phyloP scores from a whole-genome alignment of 2,113 vertebrate genomes.

The Oncorhynchus masou region DNA sequence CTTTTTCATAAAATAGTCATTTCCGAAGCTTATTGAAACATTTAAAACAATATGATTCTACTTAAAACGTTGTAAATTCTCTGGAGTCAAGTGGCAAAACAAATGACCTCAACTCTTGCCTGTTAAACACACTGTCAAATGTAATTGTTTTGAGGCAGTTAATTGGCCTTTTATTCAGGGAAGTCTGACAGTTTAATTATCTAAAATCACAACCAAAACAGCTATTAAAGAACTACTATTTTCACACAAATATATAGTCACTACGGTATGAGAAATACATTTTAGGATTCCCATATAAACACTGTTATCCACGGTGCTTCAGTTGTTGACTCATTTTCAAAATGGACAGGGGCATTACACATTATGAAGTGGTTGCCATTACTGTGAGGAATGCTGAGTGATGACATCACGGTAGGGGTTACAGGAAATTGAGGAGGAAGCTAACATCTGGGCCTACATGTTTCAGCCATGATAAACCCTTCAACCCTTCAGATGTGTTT shows the following conservation, averaged over 20 bases:
- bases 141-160: slow-evolving; percentile 37
- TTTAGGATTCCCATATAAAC: background rate
- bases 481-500: too few relatives aligned
- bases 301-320: background rate
- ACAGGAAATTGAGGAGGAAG: slow-evolving; percentile 5
- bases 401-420: slow-evolving; percentile 15
- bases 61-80: too few relatives aligned
- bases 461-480: background rate
- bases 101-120: slow-evolving; percentile 5
- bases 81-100: background rate
- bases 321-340: background rate
- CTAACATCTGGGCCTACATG: background rate
- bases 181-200: slow-evolving; percentile 45
- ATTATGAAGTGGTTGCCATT: background rate
- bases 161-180: slow-evolving; percentile 47
- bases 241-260: slow-evolving; percentile 10
- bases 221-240: slow-evolving; percentile 39
- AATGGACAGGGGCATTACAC: background rate
- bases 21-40: too few relatives aligned
- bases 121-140: slow-evolving; percentile 21
- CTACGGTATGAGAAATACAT: slow-evolving; percentile 7
- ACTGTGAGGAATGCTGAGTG: background rate
- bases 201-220: slow-evolving; percentile 52
- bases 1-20: too few relatives aligned
- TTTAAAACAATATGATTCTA: too few relatives aligned